Conservation (phyloP, 2,113 vertebrate genomes). For the Triplophysa dalaica region DNA sequence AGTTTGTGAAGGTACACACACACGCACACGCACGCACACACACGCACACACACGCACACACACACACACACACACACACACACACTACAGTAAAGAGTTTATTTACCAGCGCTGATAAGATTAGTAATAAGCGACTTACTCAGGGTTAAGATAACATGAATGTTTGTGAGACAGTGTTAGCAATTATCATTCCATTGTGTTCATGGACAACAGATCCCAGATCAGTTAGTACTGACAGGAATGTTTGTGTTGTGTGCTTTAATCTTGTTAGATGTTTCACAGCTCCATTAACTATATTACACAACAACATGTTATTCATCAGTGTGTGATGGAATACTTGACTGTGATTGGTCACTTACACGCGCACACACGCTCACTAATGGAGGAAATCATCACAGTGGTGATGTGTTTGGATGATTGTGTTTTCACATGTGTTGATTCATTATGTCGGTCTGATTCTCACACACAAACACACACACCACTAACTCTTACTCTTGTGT, state of each 20-base stretch:
- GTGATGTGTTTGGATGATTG: too few species aligned
- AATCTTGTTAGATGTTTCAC: slow-evolving; percentile 7
- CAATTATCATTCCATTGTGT: slow-evolving; percentile 41
- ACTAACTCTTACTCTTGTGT: too few species aligned
- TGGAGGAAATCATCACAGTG: too few species aligned
- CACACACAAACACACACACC: too few species aligned
- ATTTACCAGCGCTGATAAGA: slow-evolving; percentile 46
- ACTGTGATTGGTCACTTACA: too few species aligned
- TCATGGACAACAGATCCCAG: slow-evolving; percentile 30
- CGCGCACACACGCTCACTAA: too few species aligned
- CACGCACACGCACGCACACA: too few species aligned
- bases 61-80: too few species aligned
- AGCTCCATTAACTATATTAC: background rate
- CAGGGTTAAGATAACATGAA: slow-evolving; percentile 44
- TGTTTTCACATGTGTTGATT: too few species aligned
- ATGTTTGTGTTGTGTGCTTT: slow-evolving; percentile 32
- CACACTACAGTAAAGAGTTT: background rate
- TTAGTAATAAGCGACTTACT: slow-evolving; percentile 36
- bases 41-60: too few species aligned
- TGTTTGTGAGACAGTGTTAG: slow-evolving; percentile 40
- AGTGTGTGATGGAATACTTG: background rate
- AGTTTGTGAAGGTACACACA: too few species aligned
- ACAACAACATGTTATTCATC: background rate
- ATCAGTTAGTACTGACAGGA: slow-evolving; percentile 24
- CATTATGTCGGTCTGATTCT: too few species aligned